phyloP scores from a whole-genome alignment of 2,113 vertebrate genomes.

The Dasyornis broadbenti region DNA sequence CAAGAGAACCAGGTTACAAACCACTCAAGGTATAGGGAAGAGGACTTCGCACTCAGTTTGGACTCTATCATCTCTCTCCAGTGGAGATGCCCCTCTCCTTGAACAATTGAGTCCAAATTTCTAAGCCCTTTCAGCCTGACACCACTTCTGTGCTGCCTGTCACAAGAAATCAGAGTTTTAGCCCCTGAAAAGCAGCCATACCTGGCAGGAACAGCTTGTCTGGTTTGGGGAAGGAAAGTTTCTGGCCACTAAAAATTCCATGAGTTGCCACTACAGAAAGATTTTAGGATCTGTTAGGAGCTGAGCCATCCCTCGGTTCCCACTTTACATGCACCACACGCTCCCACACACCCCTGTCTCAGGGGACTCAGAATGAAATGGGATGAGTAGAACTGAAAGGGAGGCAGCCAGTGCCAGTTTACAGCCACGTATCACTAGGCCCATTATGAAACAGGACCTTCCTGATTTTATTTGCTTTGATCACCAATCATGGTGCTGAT shows the following conservation, averaged over 20 bases:
- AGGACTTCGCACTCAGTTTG: background rate
- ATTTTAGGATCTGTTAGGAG: background rate
- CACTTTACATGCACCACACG: background rate
- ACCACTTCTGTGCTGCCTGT: background rate
- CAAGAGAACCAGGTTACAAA: background rate
- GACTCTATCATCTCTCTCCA: background rate
- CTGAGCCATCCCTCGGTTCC: background rate
- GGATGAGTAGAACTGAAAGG: background rate
- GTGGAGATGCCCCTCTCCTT: background rate
- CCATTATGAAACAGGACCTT: background rate
- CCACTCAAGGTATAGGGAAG: background rate
- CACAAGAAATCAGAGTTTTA: background rate
- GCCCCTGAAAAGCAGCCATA: background rate
- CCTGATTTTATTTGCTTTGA: background rate
- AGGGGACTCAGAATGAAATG: background rate
- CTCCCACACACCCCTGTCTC: background rate
- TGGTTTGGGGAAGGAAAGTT: background rate
- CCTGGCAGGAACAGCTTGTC: background rate
- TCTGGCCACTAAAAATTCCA: background rate
- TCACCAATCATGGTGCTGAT: background rate
- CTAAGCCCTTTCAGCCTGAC: background rate
- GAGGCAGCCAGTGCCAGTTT: background rate
- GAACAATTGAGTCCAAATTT: background rate
- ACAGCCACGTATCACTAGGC: background rate
- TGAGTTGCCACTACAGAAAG: background rate